Percentiles rank a stretch among this genome's conserved stretches.
Conservation (phyloP, 2,113 vertebrate species). For the Bothrops jararaca region DNA sequence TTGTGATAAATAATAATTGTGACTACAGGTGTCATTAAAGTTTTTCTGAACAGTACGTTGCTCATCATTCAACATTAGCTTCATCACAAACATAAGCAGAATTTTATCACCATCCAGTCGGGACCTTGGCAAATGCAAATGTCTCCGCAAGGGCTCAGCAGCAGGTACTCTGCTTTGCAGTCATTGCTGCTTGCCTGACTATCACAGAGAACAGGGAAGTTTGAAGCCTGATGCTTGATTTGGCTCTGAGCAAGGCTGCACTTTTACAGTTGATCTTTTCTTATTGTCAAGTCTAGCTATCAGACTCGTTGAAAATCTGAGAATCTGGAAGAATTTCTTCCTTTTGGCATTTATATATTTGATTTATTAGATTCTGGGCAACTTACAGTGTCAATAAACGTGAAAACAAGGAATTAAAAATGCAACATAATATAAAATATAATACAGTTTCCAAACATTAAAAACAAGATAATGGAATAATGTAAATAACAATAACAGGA, state of each 20-base stretch:
- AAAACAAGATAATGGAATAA: not conserved
- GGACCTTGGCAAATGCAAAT: not conserved
- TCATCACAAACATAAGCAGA: rapidly evolving
- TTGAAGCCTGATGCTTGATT: conserved; percentile 4
- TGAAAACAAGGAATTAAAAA: not conserved
- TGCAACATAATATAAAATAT: not conserved
- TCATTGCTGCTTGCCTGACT: not conserved
- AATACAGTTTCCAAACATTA: not conserved
- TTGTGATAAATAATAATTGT: rapidly evolving
- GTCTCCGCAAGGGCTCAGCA: too few species aligned
- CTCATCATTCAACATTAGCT: not conserved
- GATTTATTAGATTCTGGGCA: not conserved
- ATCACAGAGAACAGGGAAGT: not conserved
- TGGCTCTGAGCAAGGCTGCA: not conserved
- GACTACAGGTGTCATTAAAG: not conserved
- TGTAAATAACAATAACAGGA: not conserved
- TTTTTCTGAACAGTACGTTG: not conserved
- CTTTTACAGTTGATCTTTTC: conserved; percentile 3
- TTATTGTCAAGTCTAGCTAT: not conserved
- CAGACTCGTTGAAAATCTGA: conserved; percentile 1
- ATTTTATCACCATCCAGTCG: not conserved
- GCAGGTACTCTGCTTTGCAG: rapidly evolving
- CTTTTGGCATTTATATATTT: not conserved
- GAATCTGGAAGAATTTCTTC: not conserved
- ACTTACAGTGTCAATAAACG: not conserved